Conservation (phyloP, 2,797 vertebrate genomes). For the Sarcophilus harrisii region DNA sequence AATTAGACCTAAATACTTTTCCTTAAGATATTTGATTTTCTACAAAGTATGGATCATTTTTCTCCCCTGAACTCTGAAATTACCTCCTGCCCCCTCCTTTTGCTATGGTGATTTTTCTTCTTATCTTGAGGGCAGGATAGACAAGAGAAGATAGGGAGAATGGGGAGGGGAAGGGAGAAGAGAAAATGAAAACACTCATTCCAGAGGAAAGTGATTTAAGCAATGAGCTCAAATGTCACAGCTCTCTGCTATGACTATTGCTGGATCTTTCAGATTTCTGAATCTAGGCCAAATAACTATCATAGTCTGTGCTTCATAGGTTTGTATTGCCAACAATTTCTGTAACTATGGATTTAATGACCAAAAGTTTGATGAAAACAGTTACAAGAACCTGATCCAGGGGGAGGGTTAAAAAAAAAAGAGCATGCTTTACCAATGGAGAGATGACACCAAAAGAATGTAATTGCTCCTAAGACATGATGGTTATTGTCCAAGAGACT, state of each 20-base stretch:
- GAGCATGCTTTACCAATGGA: background rate
- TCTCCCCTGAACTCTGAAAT: background rate
- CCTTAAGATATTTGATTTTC: background rate
- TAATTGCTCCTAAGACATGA: background rate
- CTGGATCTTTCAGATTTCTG: background rate
- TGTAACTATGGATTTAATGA: constrained; percentile 28
- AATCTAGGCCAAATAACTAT: background rate
- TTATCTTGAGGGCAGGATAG: background rate
- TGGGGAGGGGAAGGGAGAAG: background rate
- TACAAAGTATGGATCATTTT: background rate
- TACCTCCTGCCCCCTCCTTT: background rate
- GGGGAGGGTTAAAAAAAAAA: background rate
- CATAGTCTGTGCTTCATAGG: background rate
- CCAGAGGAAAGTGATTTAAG: background rate
- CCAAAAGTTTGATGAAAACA: background rate
- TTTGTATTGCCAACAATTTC: background rate
- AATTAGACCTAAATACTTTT: background rate
- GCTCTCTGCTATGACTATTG: background rate
- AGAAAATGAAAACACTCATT: background rate
- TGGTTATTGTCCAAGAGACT: constrained; percentile 14
- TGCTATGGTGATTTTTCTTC: background rate
- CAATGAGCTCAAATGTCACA: background rate
- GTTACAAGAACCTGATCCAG: background rate
- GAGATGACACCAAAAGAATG: background rate
- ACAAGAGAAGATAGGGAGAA: background rate